Base-by-base conservation (phyloP, 2,888 invertebrate genomes). In the Amblyjoppa fuscipennis region DNA sequence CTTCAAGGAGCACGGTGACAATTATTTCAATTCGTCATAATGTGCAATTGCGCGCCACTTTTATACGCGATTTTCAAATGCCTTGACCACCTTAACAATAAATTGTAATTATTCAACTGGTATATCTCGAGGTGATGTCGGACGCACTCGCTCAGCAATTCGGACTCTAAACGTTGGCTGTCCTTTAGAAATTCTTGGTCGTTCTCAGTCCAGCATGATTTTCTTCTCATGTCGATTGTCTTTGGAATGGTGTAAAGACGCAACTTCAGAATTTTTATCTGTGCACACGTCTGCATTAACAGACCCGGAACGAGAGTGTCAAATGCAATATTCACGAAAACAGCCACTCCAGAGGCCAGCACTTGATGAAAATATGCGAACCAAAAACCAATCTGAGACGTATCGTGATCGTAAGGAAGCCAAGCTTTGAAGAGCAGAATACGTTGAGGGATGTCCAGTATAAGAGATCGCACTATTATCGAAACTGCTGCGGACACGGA, bases 261-360 rank as follows among this genome's bases (percentile, higher is more conserved):
- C 74, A 88, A 74, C 70, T 90, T 90, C 1, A 92, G 85, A 31
- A 92, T 89, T 7, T 92, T 90, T 25, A 93, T 83, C 53, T 92
- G 91, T 0, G 89, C 86, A 61, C 91, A 90, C 1, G 87, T 86
- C 34, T 87, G 81, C 28, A 87, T 61, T 64, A 90, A 84, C 0
- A 89, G 70, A 49, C 87, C 89, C 16, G 90, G 86, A 3, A 92
- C 89, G 6, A 93, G 78, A 0, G 91, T 90, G 69, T 92, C 92
- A 56, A 89, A 90, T 0, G 87, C 90, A 0, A 90, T 87, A 59
- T 91, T 91, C 0, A 89, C 61, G 7, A 56, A 28, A 5, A 83
- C 76, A 1, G 70, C 79, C 28, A 69, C 61, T 11, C 45, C 28
- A 28, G 64, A 11, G 7, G 88, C 70, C 0, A 89, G 16, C 11